A percentile compares a stretch with the other conserved stretches of the same genome.
phyloP scores from a whole-genome alignment of 2,113 vertebrate genomes.

The Gymnocephalus cernua region DNA sequence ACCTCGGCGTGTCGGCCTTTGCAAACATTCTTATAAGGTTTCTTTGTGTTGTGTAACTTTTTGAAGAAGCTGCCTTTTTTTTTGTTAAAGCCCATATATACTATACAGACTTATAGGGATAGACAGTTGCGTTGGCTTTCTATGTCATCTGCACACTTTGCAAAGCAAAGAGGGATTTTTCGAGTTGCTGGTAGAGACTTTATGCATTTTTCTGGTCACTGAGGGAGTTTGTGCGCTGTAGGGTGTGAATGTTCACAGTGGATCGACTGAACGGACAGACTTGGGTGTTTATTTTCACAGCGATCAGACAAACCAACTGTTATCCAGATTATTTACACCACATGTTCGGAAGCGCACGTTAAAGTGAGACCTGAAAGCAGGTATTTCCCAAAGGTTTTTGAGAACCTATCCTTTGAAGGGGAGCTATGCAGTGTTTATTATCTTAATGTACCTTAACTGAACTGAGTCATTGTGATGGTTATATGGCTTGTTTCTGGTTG shows the following conservation, averaged over 20 bases:
- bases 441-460: no score
- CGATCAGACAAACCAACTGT: background rate
- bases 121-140: background rate
- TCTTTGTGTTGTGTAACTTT: constrained; percentile 9
- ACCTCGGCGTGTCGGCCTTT: no score
- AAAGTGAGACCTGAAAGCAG: no score
- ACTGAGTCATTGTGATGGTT: no score
- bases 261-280: background rate
- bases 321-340: background rate
- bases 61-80: background rate
- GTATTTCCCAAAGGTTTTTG: background rate
- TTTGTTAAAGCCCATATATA: background rate
- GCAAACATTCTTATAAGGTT: background rate
- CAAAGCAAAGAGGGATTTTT: background rate
- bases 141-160: background rate
- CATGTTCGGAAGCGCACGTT: background rate
- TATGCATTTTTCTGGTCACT: background rate
- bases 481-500: no score
- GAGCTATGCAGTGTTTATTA: no score
- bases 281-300: background rate
- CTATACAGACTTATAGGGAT: background rate
- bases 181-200: background rate
- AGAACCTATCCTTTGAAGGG: background rate
- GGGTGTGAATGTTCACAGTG: background rate
- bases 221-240: background rate